These are phyloP conservation scores for Cybosia mesomella DNA, from an alignment of 2,888 invertebrate genomes.

Conservation along the genomic window DNA sequence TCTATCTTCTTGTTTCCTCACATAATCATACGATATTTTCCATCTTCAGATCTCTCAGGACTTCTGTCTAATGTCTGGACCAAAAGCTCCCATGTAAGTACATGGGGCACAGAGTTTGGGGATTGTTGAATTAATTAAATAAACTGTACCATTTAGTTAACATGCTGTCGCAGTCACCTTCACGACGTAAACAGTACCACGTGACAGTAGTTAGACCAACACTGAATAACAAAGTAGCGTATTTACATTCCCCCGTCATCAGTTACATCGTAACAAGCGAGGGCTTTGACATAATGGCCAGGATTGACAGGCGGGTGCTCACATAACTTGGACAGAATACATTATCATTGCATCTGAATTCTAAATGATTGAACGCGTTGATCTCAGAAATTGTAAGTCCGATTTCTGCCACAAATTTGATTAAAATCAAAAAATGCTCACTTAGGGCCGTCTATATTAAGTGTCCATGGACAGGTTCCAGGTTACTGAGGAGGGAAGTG, in stretches of 20 bases:
- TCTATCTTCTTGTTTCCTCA: too few relatives aligned
- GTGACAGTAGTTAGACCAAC: background rate
- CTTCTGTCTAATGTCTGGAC: too few relatives aligned
- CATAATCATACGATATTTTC: too few relatives aligned
- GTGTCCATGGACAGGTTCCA: too few relatives aligned
- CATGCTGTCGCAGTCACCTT: conserved; percentile 6
- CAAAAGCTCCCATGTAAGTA: too few relatives aligned
- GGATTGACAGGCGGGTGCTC: background rate
- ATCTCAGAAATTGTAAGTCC: background rate
- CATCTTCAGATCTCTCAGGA: too few relatives aligned
- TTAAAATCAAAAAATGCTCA: background rate
- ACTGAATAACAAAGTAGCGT: background rate
- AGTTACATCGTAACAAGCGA: background rate
- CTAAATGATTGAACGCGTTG: background rate
- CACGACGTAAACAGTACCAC: conserved; percentile 7
- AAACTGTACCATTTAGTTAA: conserved; percentile 7
- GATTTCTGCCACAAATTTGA: background rate
- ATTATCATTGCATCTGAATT: background rate
- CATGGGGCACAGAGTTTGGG: too few relatives aligned
- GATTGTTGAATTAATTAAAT: background rate
- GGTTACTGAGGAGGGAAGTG: too few relatives aligned
- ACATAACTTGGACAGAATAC: background rate
- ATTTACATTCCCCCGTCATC: conserved; percentile 6
- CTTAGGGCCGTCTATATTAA: too few relatives aligned
- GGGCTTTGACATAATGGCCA: conserved; percentile 4